phyloP scores from a whole-genome alignment of 2,888 invertebrate species.

The Aphidius colemani region DNA sequence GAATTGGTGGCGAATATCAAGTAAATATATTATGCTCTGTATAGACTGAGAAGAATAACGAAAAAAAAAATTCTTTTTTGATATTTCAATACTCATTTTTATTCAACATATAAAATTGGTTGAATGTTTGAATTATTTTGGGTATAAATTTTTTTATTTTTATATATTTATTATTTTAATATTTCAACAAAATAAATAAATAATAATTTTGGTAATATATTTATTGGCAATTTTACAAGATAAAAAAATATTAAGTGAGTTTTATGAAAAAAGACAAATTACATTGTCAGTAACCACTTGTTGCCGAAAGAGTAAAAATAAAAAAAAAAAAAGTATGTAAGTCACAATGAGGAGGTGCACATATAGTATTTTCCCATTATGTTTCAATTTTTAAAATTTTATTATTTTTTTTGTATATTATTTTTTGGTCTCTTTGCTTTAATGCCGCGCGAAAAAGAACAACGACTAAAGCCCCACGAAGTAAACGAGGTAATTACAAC shows the following conservation, averaged over 20 bases:
- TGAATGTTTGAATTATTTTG: conserved; percentile 26
- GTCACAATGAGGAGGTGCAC: too few species aligned
- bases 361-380: too few species aligned
- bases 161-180: neutral
- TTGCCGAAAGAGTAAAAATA: too few species aligned
- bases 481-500: conserved; percentile 38
- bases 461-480: conserved; percentile 11
- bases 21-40: conserved; percentile 23
- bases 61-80: conserved; percentile 38
- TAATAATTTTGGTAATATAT: too few species aligned
- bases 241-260: too few species aligned
- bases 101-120: conserved; percentile 32
- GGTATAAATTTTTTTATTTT: conserved; percentile 13
- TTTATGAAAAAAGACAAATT: too few species aligned
- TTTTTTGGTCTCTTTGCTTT: neutral
- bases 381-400: too few species aligned
- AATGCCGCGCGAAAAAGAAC: neutral
- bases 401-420: neutral
- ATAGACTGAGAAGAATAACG: conserved; percentile 20
- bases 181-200: conserved; percentile 7
- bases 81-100: conserved; percentile 43
- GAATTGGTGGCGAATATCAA: conserved; percentile 33
- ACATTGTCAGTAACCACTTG: too few species aligned
- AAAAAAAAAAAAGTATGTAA: too few species aligned
- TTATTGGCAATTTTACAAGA: too few species aligned